Conservation (phyloP, 2,888 invertebrate species). For the Luperina nickerlii region DNA sequence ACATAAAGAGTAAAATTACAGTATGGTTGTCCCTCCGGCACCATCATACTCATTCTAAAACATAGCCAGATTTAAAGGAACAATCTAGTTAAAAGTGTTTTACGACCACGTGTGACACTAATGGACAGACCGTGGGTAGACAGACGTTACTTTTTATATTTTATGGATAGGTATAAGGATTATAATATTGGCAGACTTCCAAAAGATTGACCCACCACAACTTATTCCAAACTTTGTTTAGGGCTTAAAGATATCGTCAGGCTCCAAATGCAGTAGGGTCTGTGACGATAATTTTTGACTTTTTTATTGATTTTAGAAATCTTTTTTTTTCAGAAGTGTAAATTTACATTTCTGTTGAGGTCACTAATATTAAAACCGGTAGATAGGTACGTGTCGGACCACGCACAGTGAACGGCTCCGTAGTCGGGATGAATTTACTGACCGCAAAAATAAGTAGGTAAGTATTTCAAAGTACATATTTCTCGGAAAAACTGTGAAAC, state of each 20-base stretch:
- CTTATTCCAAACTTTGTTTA: neutral
- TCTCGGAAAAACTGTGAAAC: neutral
- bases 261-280: neutral
- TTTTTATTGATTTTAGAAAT: neutral
- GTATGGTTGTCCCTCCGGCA: neutral
- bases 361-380: neutral
- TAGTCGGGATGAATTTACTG: neutral
- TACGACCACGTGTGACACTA: constrained; percentile 11
- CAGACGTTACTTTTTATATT: constrained; percentile 8
- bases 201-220: constrained; percentile 11
- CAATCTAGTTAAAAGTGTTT: neutral
- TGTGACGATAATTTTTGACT: neutral
- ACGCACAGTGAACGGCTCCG: neutral
- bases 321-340: too few species aligned
- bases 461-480: neutral
- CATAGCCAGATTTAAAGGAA: neutral
- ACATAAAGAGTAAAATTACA: neutral
- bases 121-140: constrained; percentile 16
- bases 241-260: neutral
- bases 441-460: neutral
- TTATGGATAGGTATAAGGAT: constrained; percentile 3
- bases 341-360: neutral
- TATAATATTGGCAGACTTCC: constrained; percentile 23
- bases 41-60: neutral
- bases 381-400: neutral